Evolutionary conservation across 2,888 invertebrate genomes (phyloP).

Genomic region (Hydroisotoma schaefferi): DNA sequence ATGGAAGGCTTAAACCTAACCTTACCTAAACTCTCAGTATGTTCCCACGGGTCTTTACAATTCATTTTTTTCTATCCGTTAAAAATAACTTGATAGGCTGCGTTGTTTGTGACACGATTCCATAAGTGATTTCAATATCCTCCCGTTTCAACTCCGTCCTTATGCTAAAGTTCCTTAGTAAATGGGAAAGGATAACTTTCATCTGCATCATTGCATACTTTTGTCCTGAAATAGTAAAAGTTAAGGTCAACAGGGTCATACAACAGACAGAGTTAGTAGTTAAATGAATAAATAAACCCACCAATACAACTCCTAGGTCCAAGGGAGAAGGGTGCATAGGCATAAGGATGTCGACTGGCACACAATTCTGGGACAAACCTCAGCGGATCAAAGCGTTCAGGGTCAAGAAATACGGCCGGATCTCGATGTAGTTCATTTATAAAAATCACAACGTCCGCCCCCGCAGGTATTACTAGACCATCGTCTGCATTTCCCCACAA

Average conservation of each 20-base stretch:
- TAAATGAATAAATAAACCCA: neutral
- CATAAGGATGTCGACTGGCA: neutral
- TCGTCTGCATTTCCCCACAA: neutral
- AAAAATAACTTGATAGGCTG: too few relatives aligned
- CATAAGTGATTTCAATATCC: neutral
- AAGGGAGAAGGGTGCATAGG: neutral
- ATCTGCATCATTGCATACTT: constrained; percentile 10
- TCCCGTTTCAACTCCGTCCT: neutral
- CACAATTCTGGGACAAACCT: neutral
- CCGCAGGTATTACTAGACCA: neutral
- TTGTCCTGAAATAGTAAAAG: neutral
- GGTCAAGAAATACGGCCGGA: neutral
- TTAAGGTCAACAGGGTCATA: neutral
- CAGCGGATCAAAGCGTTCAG: neutral
- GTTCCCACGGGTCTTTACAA: too few relatives aligned
- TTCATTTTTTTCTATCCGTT: too few relatives aligned
- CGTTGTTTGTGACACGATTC: too few relatives aligned
- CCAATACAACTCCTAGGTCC: constrained; percentile 6
- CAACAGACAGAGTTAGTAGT: neutral
- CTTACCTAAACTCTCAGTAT: too few relatives aligned
- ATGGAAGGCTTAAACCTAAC: too few relatives aligned
- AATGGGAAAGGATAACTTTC: neutral
- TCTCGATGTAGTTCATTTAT: neutral
- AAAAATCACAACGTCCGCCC: neutral
- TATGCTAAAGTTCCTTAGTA: neutral